Base-by-base conservation (phyloP, 2,797 vertebrate genomes). In the Zalophus californianus region DNA sequence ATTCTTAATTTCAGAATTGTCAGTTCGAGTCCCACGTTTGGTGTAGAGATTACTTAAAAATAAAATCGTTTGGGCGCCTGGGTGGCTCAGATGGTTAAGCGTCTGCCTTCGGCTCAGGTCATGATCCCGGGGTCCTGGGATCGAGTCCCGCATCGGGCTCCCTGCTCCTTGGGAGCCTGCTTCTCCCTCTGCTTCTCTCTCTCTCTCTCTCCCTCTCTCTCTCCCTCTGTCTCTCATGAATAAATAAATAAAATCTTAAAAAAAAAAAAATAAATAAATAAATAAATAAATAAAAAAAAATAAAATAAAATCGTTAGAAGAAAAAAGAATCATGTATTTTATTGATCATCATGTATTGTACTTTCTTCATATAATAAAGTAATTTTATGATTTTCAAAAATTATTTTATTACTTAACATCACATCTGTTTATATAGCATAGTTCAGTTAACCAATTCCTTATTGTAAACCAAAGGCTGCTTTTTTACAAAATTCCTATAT, bases 361-460 rank as follows among this genome's bases (percentile, higher is more conserved):
- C 12, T 94, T 52, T 70, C 35, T 78, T 85, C 12, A 25, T 50
- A 11, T 50, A 73, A 79, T 78, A 86, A 82, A 87, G 87, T 86
- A 52, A 29, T 89, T 79, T 88, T 73, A 75, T 52, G 25, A 85
- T 80, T 95, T 72, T 62, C 1, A 78, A 85, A 58, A 86, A 48
- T n/a, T 75, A 78, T 68, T 84, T 56, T 48, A 91, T 25, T 68
- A 88, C 11, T 27, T 35, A 35, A 32, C 70, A 38, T 70, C 86
- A 6, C 1, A 21, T 7, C n/a, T n/a, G 32, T 64, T 73, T 66
- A 52, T 44, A 52, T 25, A 75, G n/a, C 7, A 58, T 21, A n/a
- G 86, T 68, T 68, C 27, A 91, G 18, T 94, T 91, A 86, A 82
- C n/a, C 32, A 80, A 82, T 68, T 82, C 5, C 25, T 86, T 86